phyloP scores from a whole-genome alignment of 2,797 vertebrate species.

The Melanotaenia nigrans region DNA sequence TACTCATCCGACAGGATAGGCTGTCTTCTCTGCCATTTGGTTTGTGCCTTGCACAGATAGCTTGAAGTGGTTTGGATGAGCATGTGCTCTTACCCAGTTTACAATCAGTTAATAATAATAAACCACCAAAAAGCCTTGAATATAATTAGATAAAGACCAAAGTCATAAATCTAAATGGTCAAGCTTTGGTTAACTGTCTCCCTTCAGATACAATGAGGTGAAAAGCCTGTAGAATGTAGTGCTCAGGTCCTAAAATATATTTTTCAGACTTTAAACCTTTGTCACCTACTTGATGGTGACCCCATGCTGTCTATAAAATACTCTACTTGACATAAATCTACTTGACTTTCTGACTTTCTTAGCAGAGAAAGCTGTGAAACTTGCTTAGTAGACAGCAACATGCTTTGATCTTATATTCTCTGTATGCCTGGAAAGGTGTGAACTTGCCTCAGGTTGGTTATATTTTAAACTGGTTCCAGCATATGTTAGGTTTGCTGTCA shows the following conservation, averaged over 20 bases:
- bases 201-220: background rate
- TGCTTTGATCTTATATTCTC: slow-evolving; percentile 44
- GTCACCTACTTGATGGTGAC: slow-evolving; percentile 5
- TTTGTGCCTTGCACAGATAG: background rate
- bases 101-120: background rate
- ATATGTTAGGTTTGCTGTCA: background rate
- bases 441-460: slow-evolving; percentile 22
- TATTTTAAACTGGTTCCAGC: slow-evolving; percentile 10
- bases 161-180: background rate
- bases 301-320: slow-evolving; percentile 8
- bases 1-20: background rate
- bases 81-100: background rate
- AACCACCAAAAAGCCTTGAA: background rate
- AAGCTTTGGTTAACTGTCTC: background rate
- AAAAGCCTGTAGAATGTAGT: background rate
- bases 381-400: background rate
- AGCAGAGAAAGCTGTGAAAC: slow-evolving; percentile 8
- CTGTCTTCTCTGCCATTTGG: background rate
- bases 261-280: background rate
- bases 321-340: slow-evolving; percentile 7
- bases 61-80: background rate
- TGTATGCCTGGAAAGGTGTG: slow-evolving; percentile 17
- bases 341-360: background rate
- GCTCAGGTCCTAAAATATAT: background rate
- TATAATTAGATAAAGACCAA: background rate